Base-by-base conservation (phyloP, 2,888 invertebrate species). In the Lepidocyrtoides sp. region DNA sequence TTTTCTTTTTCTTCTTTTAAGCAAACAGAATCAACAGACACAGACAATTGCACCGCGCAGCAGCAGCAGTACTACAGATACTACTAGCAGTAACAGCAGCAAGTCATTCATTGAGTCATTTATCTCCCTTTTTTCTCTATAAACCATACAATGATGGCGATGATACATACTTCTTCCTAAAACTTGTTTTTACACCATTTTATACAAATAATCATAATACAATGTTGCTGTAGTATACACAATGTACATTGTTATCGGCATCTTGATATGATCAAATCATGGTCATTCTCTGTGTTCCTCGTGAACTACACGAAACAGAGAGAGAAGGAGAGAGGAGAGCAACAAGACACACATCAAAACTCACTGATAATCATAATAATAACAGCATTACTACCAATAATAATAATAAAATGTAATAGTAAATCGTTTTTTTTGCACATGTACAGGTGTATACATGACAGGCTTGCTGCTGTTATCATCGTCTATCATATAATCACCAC, bases 171-270 rank as follows among this genome's bases (percentile, higher is more conserved):
- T 63, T 54, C 63, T 75, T 57, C 54, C 63, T 66, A 75, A 90
- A 90, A 90, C 90, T 90, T 54, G 90, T 90, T 90, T 89, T 87
- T 85, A 51, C 89, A 82, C 89, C 75, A 83, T 89, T 89, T 89
- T n/a, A 72, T 36, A 69, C 75, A 79, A 79, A 79, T 75, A 79
- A 32, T 51, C 54, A 41, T 72, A 69, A 36, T 10, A 36, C 23
- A 17, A 69, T 29, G 8, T 29, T 26, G 2, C 1, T 12, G 29
- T 12, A 29, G 20, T 23, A 60, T 3, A 60, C 20, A 48, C 44
- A 66, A 51, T 41, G 17, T 17, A 60, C 83, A 89, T 83, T 60
- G 63, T 79, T 82, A 84, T 89, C 72, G 3, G 60, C 17, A 83
- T 83, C 81, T 72, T 72, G 79, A 8, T 36, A 51, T 51, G 29